These are phyloP conservation scores for Oscarella lobularis DNA, from an alignment of 37 sponge, comb jelly and placozoan species.

Conservation along the genomic window DNA sequence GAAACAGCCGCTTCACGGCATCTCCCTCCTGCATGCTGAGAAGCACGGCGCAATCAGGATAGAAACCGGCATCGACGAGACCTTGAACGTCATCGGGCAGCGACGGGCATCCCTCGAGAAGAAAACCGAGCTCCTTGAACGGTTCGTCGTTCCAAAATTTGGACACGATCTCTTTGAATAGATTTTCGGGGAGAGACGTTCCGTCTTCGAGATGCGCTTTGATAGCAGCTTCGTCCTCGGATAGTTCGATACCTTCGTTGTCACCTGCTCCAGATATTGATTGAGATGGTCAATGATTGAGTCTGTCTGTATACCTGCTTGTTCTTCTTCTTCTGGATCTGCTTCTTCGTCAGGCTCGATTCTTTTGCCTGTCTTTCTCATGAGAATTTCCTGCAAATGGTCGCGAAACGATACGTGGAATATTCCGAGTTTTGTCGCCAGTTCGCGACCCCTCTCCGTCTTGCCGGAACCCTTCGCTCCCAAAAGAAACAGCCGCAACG, in stretches of 20 bases:
- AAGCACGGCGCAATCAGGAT: slow-evolving; percentile 66
- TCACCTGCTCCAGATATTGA: not conserved
- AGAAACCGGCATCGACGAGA: slow-evolving; percentile 50
- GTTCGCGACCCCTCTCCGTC: slow-evolving; percentile 44
- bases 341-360: slow-evolving; percentile 8
- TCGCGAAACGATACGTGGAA: slow-evolving; percentile 83
- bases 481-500: slow-evolving; percentile 62
- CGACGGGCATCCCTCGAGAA: slow-evolving; percentile 85
- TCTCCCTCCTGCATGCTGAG: slow-evolving; percentile 45
- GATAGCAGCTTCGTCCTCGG: slow-evolving; percentile 60
- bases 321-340: slow-evolving; percentile 24
- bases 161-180: slow-evolving; percentile 22
- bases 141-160: slow-evolving; percentile 82
- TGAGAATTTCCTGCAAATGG: slow-evolving; percentile 68
- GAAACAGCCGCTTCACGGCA: slow-evolving; percentile 51
- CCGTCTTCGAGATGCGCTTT: slow-evolving; percentile 42
- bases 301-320: slow-evolving; percentile 4
- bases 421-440: slow-evolving; percentile 57
- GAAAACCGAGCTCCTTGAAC: slow-evolving; percentile 82
- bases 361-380: slow-evolving; percentile 12
- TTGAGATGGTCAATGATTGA: not conserved
- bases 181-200: slow-evolving; percentile 63
- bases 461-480: slow-evolving; percentile 72
- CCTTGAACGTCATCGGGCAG: slow-evolving; percentile 54
- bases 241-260: slow-evolving; percentile 27